phyloP scores from a whole-genome alignment of 1,140 invertebrate species.

The Sminthurides bifidus region DNA sequence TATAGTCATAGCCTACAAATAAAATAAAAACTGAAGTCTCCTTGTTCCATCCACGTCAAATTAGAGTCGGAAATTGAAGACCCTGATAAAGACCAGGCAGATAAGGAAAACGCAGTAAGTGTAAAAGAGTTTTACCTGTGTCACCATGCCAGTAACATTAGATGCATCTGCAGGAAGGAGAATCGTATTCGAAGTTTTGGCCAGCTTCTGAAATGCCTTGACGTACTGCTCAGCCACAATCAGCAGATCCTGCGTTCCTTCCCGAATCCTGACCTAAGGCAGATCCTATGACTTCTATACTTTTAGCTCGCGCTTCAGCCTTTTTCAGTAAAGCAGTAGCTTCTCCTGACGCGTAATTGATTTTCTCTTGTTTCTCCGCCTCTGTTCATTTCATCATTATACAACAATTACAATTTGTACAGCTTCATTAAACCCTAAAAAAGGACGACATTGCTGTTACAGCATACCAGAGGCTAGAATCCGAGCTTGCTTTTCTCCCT shows the following conservation, averaged over 20 bases:
- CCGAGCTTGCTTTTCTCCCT: constrained; percentile 78
- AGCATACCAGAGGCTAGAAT: constrained; percentile 85
- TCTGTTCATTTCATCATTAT: constrained; percentile 42
- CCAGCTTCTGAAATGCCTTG: constrained; percentile 79
- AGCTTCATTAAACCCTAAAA: not conserved
- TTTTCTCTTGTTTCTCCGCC: constrained; percentile 73
- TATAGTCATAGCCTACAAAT: constrained; percentile 29
- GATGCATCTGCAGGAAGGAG: constrained; percentile 82
- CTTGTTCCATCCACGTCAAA: not conserved
- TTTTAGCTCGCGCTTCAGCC: constrained; percentile 67
- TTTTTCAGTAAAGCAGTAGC: constrained; percentile 74
- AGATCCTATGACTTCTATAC: constrained; percentile 59
- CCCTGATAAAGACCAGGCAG: constrained; percentile 18
- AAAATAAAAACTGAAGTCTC: constrained; percentile 5
- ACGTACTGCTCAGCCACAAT: constrained; percentile 92
- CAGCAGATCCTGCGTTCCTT: constrained; percentile 77
- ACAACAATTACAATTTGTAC: not conserved
- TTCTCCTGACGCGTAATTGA: constrained; percentile 75
- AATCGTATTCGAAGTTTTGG: constrained; percentile 85
- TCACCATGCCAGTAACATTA: constrained; percentile 70
- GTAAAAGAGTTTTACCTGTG: constrained; percentile 50
- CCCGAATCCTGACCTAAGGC: constrained; percentile 54
- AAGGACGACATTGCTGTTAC: constrained; percentile 2
- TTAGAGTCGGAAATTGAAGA: not conserved
- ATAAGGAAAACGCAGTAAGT: too few species aligned